phyloP scores from a whole-genome alignment of 64 coral and sea anemone species.

The Pocillopora verrucosa region DNA sequence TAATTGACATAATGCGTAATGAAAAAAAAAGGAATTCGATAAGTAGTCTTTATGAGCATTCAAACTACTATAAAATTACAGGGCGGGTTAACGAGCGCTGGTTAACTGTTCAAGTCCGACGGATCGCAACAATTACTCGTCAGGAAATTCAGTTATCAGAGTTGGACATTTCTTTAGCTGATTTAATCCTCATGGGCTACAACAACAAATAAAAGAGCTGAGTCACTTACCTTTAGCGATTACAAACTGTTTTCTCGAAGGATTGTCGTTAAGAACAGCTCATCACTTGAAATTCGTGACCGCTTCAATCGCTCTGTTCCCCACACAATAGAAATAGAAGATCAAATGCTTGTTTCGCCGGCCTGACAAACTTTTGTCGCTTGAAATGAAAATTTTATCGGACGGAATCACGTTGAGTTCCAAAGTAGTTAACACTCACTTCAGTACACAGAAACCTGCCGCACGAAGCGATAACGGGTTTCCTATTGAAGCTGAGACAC shows the following conservation, averaged over 20 bases:
- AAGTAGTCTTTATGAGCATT: neutral
- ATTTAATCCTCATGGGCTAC: neutral
- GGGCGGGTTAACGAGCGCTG: neutral
- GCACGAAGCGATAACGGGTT: neutral
- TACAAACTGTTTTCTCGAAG: constrained; percentile 5
- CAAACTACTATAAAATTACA: constrained; percentile 7
- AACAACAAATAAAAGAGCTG: neutral
- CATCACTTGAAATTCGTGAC: constrained; percentile 19
- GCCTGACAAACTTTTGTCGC: neutral
- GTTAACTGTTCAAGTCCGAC: neutral
- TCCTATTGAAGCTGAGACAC: neutral
- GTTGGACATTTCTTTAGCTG: neutral
- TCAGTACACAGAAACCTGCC: neutral
- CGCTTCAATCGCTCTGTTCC: neutral
- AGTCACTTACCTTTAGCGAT: constrained; percentile 17
- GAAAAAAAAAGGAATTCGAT: neutral
- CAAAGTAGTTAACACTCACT: neutral
- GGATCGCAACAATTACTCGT: neutral
- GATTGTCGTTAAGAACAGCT: neutral
- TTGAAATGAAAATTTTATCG: neutral
- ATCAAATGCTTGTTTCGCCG: neutral
- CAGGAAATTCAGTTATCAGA: neutral
- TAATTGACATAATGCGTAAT: neutral
- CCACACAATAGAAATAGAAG: neutral
- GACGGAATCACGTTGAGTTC: constrained; percentile 18